Evolutionary conservation across 2,888 invertebrate genomes (phyloP).

Genomic region (Bibio marci): DNA sequence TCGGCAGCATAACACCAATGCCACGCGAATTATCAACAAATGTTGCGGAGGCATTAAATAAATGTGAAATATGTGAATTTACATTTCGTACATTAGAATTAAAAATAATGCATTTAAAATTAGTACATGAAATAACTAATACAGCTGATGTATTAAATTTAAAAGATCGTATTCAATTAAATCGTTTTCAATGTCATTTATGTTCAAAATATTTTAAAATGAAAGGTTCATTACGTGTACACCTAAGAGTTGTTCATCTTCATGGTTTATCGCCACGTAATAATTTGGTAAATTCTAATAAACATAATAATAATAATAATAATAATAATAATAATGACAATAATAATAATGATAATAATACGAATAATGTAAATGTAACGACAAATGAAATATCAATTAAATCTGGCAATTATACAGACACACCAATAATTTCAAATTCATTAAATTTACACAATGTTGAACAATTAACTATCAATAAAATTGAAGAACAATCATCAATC

Average conservation of each 20-base stretch:
- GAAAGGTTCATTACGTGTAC: slow-evolving; percentile 67
- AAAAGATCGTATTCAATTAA: slow-evolving; percentile 21
- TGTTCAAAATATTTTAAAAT: slow-evolving; percentile 68
- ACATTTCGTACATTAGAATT: slow-evolving; percentile 52
- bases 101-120: slow-evolving; percentile 53
- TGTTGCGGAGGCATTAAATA: too few relatives aligned
- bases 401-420: too few relatives aligned
- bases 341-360: too few relatives aligned
- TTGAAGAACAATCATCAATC: too few relatives aligned
- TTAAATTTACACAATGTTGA: too few relatives aligned
- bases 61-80: slow-evolving; percentile 54
- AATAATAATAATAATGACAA: too few relatives aligned
- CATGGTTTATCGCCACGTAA: slow-evolving; percentile 14
- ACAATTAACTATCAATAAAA: too few relatives aligned
- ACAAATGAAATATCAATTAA: too few relatives aligned
- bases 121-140: slow-evolving; percentile 37
- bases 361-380: too few relatives aligned
- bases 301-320: too few relatives aligned
- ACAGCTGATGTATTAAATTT: slow-evolving; percentile 20
- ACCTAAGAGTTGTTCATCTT: slow-evolving; percentile 61
- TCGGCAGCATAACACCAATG: background rate
- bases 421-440: too few relatives aligned
- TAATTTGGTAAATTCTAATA: background rate
- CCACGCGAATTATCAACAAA: background rate
- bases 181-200: slow-evolving; percentile 48